These are phyloP conservation scores for Sphenopsis melanotis DNA, from an alignment of 2,797 vertebrate genomes.

Conservation along the genomic window DNA sequence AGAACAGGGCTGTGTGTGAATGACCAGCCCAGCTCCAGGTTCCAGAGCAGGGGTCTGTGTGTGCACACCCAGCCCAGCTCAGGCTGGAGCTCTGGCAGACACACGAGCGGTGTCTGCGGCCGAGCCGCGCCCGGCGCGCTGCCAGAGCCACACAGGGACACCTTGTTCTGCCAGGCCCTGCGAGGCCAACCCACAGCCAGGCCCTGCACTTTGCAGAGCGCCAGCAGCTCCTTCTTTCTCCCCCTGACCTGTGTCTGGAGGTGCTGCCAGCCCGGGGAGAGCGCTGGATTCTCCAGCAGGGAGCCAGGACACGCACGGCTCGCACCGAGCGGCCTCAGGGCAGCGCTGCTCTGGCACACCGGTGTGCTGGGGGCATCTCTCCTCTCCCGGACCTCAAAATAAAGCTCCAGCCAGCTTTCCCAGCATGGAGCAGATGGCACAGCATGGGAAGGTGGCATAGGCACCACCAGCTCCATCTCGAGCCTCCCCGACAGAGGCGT, in stretches of 20 bases:
- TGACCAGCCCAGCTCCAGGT: no score
- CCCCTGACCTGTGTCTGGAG: fast-evolving
- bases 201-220: background rate
- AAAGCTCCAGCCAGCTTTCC: background rate
- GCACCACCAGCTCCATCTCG: background rate
- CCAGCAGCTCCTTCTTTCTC: background rate
- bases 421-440: background rate
- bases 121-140: fast-evolving
- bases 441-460: fast-evolving
- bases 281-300: fast-evolving
- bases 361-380: background rate
- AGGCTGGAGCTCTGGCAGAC: background rate
- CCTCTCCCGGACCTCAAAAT: background rate
- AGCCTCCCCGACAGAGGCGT: fast-evolving
- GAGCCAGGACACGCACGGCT: fast-evolving
- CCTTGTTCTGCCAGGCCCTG: background rate
- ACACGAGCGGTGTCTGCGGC: background rate
- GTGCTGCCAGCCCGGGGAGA: fast-evolving
- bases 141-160: background rate
- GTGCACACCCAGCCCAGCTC: fast-evolving
- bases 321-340: background rate
- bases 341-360: no score
- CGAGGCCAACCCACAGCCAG: background rate
- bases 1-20: background rate
- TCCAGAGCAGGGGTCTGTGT: no score